Evolutionary conservation across 37 sponge, comb jelly and placozoan species (phyloP), one percentile per base, ranked within the genome.

Genomic region (Hormiphora californensis): DNA sequence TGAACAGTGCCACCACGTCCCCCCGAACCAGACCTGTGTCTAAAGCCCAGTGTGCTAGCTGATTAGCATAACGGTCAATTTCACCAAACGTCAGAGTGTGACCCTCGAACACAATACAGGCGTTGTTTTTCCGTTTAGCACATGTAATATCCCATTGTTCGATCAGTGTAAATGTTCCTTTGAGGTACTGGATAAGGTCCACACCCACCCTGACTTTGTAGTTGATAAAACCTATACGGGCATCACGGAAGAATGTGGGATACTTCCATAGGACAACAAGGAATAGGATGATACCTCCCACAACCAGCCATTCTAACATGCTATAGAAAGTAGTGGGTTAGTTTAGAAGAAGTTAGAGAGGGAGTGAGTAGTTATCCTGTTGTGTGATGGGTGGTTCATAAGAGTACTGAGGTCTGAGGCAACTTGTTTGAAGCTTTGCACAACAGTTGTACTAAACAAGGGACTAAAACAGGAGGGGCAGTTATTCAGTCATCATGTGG

Each of bases 1-100:
- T 90, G 40, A 90, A 90, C 39, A 94, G 28, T 17, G 92, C 93
- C 19, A 93, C 89, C 21, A 89, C 54, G 62, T 94, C 95, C 0
- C 93, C 93, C 37, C 39, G 55, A 28, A 85, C 54, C 17, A 93
- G 59, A 12, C 90, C 91, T 43, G 11, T 23, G 25, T 73, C 81
- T 12, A 73, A 46, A 5, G 81, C 81, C 81, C 81, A 73, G 81
- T 73, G 81, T 23, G 81, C 41, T 22, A 41, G 43, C 44, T 73
- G 81, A 30, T 73, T 73, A 17, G n/a, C 17, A 23, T 46, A 21
- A 43, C 17, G 2, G 1, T 73, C 81, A 40, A 73, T 30, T 40
- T 73, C 39, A n/a, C 46, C 27, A 46, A 73, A 73, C 9, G 81
- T 32, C 12, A 73, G 43, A 1, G 81, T 73, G 1, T 33, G 1